Evolutionary conservation across 2,888 invertebrate genomes (phyloP).

Genomic region (Leucozona laternaria): DNA sequence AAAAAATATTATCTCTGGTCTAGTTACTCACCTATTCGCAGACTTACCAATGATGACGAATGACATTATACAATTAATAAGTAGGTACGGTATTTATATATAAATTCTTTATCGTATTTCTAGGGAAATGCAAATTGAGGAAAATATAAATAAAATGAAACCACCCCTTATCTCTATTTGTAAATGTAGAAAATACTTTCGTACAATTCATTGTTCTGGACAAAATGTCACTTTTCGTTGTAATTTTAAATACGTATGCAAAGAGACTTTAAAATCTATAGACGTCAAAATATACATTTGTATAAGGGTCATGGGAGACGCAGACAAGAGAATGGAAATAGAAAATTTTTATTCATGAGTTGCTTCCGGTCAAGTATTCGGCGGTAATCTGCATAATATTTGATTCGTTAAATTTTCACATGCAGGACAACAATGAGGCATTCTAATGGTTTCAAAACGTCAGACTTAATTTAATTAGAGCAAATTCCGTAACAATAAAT

Average conservation of each 20-base stretch:
- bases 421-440: neutral
- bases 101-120: conserved; percentile 50
- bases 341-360: conserved; percentile 17
- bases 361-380: conserved; percentile 57
- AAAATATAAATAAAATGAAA: conserved; percentile 28
- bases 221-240: conserved; percentile 6
- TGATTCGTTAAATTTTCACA: conserved; percentile 4
- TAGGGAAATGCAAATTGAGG: conserved; percentile 58
- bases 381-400: conserved; percentile 26
- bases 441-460: neutral
- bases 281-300: conserved; percentile 3
- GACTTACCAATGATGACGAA: neutral
- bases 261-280: neutral
- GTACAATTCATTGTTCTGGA: neutral
- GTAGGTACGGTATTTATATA: neutral
- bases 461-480: conserved; percentile 14
- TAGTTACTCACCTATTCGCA: conserved; percentile 5
- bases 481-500: neutral
- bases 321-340: neutral
- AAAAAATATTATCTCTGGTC: neutral
- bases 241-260: neutral
- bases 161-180: conserved; percentile 32
- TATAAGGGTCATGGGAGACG: neutral
- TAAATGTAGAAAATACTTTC: neutral
- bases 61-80: conserved; percentile 14